Percentiles rank a stretch among this genome's conserved stretches.
Conservation (phyloP, 2,797 vertebrate genomes). For the Pelochelys cantorii region DNA sequence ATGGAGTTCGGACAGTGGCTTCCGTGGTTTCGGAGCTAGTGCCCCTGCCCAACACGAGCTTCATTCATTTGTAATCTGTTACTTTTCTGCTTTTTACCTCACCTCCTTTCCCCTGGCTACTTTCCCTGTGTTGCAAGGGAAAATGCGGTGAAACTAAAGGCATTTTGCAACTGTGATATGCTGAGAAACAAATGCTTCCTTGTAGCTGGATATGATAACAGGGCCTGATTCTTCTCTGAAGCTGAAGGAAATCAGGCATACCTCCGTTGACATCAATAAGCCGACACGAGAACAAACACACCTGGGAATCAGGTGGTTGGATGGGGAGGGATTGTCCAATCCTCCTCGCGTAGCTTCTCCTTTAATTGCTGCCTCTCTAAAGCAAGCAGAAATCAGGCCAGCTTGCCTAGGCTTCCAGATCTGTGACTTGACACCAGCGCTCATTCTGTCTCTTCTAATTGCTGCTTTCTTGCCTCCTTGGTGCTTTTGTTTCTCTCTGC, state of each 20-base stretch:
- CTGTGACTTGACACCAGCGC: constrained; percentile 37
- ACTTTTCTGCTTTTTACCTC: background rate
- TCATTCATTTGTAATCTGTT: background rate
- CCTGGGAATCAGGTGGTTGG: too few relatives aligned
- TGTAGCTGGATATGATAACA: background rate
- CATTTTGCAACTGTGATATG: fast-evolving
- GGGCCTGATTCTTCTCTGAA: background rate
- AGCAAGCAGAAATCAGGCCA: background rate
- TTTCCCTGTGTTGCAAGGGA: fast-evolving
- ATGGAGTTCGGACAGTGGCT: background rate
- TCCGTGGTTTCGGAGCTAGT: fast-evolving
- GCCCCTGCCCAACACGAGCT: background rate
- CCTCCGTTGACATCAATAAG: fast-evolving
- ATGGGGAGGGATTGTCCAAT: background rate
- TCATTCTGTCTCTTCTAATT: constrained; percentile 65
- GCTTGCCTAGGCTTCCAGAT: constrained; percentile 56
- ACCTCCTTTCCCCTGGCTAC: fast-evolving
- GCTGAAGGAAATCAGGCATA: background rate
- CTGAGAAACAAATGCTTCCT: fast-evolving
- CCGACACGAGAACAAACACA: fast-evolving
- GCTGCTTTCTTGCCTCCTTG: constrained; percentile 47
- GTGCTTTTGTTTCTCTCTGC: constrained; percentile 68
- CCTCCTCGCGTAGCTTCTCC: background rate
- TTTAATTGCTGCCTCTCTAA: fast-evolving
- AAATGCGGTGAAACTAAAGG: background rate